These are phyloP conservation scores for Numenius phaeopus DNA, from an alignment of 2,797 vertebrate species.

Conservation along the genomic window DNA sequence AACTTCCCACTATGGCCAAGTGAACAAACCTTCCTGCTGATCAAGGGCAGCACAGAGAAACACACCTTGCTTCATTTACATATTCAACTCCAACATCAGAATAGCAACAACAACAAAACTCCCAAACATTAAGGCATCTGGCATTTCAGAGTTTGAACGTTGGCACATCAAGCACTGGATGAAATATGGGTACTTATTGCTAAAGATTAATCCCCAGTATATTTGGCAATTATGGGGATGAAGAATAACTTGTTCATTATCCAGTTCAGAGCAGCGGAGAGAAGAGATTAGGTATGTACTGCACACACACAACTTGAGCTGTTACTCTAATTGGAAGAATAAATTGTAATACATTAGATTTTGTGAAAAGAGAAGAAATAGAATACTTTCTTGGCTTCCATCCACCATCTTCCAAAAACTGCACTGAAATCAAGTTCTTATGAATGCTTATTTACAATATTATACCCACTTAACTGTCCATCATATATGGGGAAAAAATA, in stretches of 20 bases:
- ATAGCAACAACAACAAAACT: fast-evolving
- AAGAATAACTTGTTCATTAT: background rate
- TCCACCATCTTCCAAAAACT: background rate
- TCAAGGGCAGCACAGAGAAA: background rate
- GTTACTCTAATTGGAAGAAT: background rate
- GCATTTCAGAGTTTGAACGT: background rate
- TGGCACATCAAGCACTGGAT: background rate
- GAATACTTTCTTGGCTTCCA: background rate
- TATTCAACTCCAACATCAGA: background rate
- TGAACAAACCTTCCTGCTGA: background rate
- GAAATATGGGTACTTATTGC: background rate
- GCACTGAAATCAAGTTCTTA: background rate
- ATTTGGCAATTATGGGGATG: background rate
- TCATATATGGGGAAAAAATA: background rate
- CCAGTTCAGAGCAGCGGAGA: background rate
- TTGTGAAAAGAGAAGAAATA: background rate
- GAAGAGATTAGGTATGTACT: background rate
- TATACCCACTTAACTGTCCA: background rate
- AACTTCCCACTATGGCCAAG: background rate
- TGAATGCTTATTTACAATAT: background rate
- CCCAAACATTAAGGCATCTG: background rate
- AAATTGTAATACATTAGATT: background rate
- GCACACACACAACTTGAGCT: background rate
- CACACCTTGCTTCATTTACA: background rate
- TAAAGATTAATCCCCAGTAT: background rate